Evolutionary conservation across 2,888 invertebrate species (phyloP).

Genomic region (Clitarchus hookeri): DNA sequence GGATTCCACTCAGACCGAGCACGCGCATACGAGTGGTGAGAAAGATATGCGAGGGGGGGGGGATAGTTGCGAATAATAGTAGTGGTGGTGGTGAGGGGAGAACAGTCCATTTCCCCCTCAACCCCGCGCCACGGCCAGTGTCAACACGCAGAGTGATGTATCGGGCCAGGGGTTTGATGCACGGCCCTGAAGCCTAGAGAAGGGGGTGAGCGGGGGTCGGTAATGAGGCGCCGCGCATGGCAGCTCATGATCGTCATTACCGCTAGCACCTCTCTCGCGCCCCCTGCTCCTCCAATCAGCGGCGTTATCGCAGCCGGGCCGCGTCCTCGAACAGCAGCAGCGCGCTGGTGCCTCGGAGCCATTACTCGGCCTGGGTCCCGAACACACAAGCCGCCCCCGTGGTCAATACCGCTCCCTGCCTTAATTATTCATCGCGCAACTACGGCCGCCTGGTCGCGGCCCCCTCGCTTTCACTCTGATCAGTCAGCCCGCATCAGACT

Average conservation of each 20-base stretch:
- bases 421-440: neutral
- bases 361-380: neutral
- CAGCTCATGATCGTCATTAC: conserved; percentile 14
- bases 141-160: conserved; percentile 1
- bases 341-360: neutral
- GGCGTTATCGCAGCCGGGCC: neutral
- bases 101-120: neutral
- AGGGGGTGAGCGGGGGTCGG: neutral
- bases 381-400: neutral
- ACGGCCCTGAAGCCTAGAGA: neutral
- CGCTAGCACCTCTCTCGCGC: neutral
- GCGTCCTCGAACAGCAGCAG: neutral
- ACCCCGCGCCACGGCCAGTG: neutral
- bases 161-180: neutral
- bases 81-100: neutral
- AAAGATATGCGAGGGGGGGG: too few relatives aligned
- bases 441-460: neutral
- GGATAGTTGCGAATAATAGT: neutral
- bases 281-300: conserved; percentile 2
- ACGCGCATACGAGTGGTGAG: too few relatives aligned
- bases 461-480: neutral
- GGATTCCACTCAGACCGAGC: too few relatives aligned
- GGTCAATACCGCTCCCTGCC: neutral
- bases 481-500: neutral
- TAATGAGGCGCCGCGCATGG: conserved; percentile 2